Conservation (phyloP, 30 jellyfish, hydroid and myxozoan species). For the Haliclystus octoradiatus region DNA sequence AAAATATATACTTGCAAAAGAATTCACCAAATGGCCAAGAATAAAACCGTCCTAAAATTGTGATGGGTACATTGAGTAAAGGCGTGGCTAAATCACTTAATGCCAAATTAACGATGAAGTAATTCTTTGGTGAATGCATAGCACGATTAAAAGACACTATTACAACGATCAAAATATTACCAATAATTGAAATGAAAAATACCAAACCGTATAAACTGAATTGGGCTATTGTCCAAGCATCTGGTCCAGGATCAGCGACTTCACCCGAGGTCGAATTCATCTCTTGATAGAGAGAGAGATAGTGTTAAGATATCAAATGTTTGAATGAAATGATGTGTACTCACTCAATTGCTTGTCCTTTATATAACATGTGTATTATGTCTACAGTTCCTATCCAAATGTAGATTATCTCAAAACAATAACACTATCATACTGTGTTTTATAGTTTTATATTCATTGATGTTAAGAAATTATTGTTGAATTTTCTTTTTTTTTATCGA, state of each 20-base stretch:
- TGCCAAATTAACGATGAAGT: constrained; percentile 80
- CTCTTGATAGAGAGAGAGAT: too few relatives aligned
- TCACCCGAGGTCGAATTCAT: too few relatives aligned
- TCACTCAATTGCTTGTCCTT: too few relatives aligned
- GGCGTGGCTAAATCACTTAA: constrained; percentile 58
- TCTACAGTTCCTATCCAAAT: too few relatives aligned
- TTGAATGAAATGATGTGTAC: too few relatives aligned
- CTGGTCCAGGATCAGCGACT: not conserved
- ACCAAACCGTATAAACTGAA: constrained; percentile 21
- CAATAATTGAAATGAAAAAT: constrained; percentile 65
- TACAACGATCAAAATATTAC: constrained; percentile 55
- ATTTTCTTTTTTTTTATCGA: too few relatives aligned
- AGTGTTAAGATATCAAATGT: too few relatives aligned
- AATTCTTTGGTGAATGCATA: constrained; percentile 64
- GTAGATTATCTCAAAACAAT: too few relatives aligned
- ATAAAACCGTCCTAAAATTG: constrained; percentile 23
- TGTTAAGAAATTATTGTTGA: too few relatives aligned
- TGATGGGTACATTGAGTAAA: constrained; percentile 51
- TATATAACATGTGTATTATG: too few relatives aligned
- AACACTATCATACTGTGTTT: too few relatives aligned
- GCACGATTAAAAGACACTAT: constrained; percentile 58
- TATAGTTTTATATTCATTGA: too few relatives aligned
- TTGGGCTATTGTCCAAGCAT: constrained; percentile 5
- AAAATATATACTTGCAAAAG: constrained; percentile 61
- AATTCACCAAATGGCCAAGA: constrained; percentile 92